A percentile compares a stretch with the other conserved stretches of the same genome.
These are phyloP conservation scores for Piprites chloris DNA, from an alignment of 2,113 vertebrate species.

Conservation along the genomic window DNA sequence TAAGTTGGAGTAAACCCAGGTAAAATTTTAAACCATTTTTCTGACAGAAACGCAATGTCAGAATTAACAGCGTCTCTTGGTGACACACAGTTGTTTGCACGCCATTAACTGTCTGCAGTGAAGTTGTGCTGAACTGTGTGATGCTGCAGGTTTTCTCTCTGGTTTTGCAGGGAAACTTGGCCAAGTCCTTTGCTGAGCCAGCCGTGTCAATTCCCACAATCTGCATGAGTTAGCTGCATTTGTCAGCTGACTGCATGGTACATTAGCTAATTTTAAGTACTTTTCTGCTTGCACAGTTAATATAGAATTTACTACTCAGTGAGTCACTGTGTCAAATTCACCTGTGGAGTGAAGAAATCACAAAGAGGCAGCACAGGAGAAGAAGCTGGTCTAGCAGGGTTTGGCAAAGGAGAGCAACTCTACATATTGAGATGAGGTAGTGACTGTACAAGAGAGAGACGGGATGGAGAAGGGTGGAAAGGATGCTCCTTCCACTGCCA, in stretches of 20 bases:
- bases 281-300: neutral
- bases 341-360: neutral
- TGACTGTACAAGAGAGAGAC: neutral
- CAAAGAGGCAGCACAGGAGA: neutral
- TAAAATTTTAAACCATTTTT: neutral
- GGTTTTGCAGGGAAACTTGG: neutral
- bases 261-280: neutral
- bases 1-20: neutral
- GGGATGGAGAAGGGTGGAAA: neutral
- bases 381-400: neutral
- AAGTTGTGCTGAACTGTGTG: neutral
- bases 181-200: slow-evolving; percentile 7
- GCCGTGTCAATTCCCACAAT: neutral
- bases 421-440: neutral
- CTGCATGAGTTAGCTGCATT: neutral
- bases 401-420: neutral
- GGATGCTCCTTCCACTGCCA: neutral
- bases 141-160: neutral
- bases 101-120: neutral
- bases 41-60: neutral
- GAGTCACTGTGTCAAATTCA: neutral
- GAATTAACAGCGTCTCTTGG: neutral
- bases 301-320: neutral
- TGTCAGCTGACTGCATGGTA: neutral
- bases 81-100: neutral